Evolutionary conservation across 2,113 vertebrate genomes (phyloP).

Genomic region (Rhodinocichla rosea): DNA sequence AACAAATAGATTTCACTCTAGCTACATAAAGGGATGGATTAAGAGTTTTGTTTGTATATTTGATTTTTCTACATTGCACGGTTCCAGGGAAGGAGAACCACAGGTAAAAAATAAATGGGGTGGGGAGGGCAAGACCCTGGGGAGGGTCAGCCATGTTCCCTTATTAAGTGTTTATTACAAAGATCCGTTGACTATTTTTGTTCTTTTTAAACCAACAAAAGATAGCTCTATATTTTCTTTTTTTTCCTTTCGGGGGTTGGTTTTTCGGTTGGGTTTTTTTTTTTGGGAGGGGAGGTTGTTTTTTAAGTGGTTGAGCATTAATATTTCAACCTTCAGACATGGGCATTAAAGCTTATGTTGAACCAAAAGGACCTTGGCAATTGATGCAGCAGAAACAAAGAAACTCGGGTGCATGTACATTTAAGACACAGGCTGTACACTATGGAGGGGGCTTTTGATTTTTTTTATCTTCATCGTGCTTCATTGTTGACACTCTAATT

Average conservation of each 20-base stretch:
- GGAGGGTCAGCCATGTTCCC: conserved; percentile 49
- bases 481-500: conserved; percentile 41
- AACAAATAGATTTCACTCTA: conserved; percentile 73
- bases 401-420: conserved; percentile 48
- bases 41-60: conserved; percentile 82
- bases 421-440: conserved; percentile 39
- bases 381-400: conserved; percentile 45
- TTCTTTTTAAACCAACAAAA: conserved; percentile 34
- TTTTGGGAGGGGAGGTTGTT: neutral
- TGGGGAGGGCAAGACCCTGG: conserved; percentile 25
- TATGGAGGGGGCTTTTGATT: conserved; percentile 20
- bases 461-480: conserved; percentile 33
- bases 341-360: conserved; percentile 54
- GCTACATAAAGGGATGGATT: conserved; percentile 71
- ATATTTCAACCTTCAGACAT: conserved; percentile 49
- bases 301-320: conserved; percentile 9
- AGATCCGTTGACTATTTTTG: conserved; percentile 58
- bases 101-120: conserved; percentile 31
- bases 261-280: neutral
- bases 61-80: conserved; percentile 83
- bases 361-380: conserved; percentile 64
- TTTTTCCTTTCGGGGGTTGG: neutral
- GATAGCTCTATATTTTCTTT: conserved; percentile 7
- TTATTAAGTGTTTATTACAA: conserved; percentile 66
- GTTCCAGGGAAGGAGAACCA: conserved; percentile 77